phyloP scores from a whole-genome alignment of 1,140 invertebrate genomes.

The Thalassaphorura encarpata region DNA sequence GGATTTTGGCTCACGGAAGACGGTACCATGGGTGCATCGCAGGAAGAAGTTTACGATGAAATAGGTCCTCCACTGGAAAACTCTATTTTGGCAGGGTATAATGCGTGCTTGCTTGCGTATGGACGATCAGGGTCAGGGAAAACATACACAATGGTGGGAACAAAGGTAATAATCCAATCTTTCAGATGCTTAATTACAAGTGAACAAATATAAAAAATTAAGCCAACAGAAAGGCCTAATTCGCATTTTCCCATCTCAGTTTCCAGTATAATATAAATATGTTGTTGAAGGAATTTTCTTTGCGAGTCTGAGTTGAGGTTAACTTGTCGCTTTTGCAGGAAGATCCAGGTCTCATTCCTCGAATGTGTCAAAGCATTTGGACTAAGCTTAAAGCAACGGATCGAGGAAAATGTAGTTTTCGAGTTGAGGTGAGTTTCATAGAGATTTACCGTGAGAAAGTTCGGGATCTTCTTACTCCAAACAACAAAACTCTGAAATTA shows the following conservation, averaged over 20 bases:
- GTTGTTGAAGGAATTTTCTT: too few species aligned
- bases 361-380: constrained; percentile 39
- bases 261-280: too few species aligned
- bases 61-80: constrained; percentile 54
- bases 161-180: constrained; percentile 35
- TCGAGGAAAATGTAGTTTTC: constrained; percentile 23
- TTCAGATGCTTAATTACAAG: not conserved
- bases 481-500: constrained; percentile 41
- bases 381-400: constrained; percentile 34
- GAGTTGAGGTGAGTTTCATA: constrained; percentile 50
- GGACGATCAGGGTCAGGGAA: constrained; percentile 60
- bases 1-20: constrained; percentile 54
- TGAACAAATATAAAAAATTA: too few species aligned
- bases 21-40: constrained; percentile 24
- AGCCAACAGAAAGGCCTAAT: too few species aligned
- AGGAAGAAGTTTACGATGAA: constrained; percentile 46
- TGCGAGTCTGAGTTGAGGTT: too few species aligned
- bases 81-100: constrained; percentile 45
- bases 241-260: too few species aligned
- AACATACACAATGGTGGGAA: constrained; percentile 65
- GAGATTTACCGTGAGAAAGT: constrained; percentile 65
- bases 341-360: constrained; percentile 44
- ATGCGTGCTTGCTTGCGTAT: constrained; percentile 59
- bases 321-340: constrained; percentile 34
- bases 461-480: constrained; percentile 46